Conservation (phyloP, 2,888 invertebrate genomes). For the Apantesis nais region DNA sequence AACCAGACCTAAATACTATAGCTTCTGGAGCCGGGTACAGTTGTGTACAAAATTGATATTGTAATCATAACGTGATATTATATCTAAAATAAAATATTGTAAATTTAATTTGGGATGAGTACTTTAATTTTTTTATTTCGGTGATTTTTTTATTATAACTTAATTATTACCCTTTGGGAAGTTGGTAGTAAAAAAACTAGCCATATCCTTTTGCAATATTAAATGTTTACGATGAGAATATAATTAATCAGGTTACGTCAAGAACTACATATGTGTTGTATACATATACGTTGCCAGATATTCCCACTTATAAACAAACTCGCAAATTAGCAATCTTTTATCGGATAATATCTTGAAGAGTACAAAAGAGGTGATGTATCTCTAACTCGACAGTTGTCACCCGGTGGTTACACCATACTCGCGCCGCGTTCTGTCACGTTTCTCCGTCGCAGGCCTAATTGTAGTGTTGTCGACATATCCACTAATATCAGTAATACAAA, state of each 20-base stretch:
- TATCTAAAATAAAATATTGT: neutral
- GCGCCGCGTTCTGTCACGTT: neutral
- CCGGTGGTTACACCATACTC: neutral
- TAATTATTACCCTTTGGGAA: too few relatives aligned
- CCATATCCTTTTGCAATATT: neutral
- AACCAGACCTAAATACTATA: neutral
- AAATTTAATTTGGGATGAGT: neutral
- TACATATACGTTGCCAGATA: neutral
- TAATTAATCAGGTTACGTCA: neutral
- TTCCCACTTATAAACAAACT: neutral
- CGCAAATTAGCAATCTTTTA: neutral
- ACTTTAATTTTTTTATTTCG: too few relatives aligned
- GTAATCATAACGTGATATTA: neutral
- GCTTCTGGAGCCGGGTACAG: neutral
- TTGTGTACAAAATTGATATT: neutral
- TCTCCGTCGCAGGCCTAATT: conserved; percentile 16
- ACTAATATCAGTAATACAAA: conserved; percentile 44
- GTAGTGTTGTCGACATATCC: conserved; percentile 48
- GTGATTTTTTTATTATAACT: too few relatives aligned
- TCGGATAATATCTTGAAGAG: neutral
- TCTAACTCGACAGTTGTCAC: neutral
- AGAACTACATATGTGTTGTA: neutral
- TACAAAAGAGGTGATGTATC: neutral
- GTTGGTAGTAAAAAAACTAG: too few relatives aligned
- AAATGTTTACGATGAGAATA: neutral